Evolutionary conservation across 2,113 vertebrate genomes (phyloP).

Genomic region (Cettia cetti): DNA sequence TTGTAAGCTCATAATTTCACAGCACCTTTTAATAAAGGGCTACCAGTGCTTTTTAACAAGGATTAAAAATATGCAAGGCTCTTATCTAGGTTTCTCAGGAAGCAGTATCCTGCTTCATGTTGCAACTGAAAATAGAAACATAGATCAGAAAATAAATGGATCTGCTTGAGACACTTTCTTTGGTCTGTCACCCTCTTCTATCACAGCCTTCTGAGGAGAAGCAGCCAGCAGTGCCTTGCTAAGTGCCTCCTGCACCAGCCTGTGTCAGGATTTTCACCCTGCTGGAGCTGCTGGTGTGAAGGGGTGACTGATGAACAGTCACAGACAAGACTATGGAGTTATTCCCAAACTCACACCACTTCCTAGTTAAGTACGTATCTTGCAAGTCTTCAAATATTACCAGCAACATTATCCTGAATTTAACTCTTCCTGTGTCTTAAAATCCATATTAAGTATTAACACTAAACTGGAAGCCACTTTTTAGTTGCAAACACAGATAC

Average conservation of each 20-base stretch:
- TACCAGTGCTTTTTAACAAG: neutral
- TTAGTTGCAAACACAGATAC: fast-evolving
- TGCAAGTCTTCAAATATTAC: neutral
- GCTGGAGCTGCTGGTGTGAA: neutral
- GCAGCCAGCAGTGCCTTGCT: neutral
- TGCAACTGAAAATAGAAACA: neutral
- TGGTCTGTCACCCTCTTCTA: neutral
- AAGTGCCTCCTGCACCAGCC: neutral
- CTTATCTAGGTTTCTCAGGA: neutral
- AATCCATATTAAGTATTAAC: neutral
- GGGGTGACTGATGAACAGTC: neutral
- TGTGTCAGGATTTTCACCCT: neutral
- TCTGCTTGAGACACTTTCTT: neutral
- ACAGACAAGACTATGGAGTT: neutral
- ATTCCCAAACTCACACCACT: neutral
- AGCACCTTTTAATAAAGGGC: neutral
- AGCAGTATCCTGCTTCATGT: neutral
- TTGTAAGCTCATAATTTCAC: neutral
- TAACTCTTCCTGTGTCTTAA: neutral
- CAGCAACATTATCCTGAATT: neutral
- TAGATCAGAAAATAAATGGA: neutral
- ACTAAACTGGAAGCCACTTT: neutral
- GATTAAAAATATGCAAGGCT: neutral
- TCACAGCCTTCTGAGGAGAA: neutral
- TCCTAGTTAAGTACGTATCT: fast-evolving